Evolutionary conservation across 1,140 invertebrate species (phyloP), one percentile per base, ranked within the genome.

Genomic region (Leucophenga varia): DNA sequence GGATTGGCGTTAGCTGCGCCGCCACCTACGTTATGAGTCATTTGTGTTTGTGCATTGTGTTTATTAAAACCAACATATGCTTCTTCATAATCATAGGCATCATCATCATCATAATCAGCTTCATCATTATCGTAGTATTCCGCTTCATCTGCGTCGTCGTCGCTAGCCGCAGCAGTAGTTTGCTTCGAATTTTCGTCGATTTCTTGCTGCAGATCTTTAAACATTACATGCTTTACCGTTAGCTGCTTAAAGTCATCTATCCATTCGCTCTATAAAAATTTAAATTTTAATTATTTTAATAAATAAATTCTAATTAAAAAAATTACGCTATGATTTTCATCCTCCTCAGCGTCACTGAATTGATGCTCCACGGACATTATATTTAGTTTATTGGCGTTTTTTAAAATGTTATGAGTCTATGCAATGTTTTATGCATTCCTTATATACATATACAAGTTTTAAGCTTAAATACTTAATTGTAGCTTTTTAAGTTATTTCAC

Each of bases 291-390:
- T n/a, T n/a, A n/a, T n/a, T n/a, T n/a, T n/a, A 25, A 16, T 8
- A n/a, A 16, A 9, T 16, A 22, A 22, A 19, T 39, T 10, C 25
- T 3, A n/a, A 38, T 16, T n/a, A 28, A 18, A 10, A n/a, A n/a
- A 37, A 52, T 52, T 38, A 67, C 59, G 12, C 49, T 59, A 13
- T 42, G 37, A 4, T 56, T 52, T 2, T 65, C 57, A 9, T 73
- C 70, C 41, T 73, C 70, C 12, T 73, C 71, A 6, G 71, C 54
- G 37, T 73, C 71, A 44, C 71, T 73, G 22, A 52, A 73, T 39
- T 73, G 70, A 47, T 72, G 69, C 7, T n/a, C 48, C 25, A 67
- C 54, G 35, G 17, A 35, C 64, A 68, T 68, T n/a, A n/a, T n/a
- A n/a, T n/a, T n/a, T n/a, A n/a, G n/a, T n/a, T n/a, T n/a, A n/a